These are phyloP conservation scores for Hymenochirus boettgeri DNA, from an alignment of 2,113 vertebrate species.

Conservation along the genomic window DNA sequence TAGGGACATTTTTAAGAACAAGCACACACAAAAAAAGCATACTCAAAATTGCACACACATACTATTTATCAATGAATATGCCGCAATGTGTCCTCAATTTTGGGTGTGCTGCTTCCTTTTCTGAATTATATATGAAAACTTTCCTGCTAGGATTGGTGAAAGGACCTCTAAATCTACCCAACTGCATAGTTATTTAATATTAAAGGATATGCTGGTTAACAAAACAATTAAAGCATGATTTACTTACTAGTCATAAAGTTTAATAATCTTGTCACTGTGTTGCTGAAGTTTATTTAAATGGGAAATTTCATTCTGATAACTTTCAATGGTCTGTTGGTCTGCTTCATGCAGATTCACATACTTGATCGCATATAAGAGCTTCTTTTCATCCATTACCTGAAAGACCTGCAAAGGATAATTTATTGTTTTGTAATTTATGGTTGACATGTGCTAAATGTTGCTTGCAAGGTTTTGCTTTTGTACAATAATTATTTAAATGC, in stretches of 20 bases:
- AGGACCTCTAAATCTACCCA: background rate
- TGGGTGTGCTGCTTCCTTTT: no score
- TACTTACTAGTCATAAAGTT: slow-evolving; percentile 91
- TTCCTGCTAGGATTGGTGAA: background rate
- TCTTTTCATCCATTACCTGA: slow-evolving; percentile 88
- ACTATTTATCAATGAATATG: no score
- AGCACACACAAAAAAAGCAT: no score
- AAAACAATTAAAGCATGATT: slow-evolving; percentile 5
- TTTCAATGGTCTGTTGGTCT: slow-evolving; percentile 81
- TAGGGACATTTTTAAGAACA: no score
- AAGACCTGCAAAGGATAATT: slow-evolving; percentile 88
- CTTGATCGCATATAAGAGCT: slow-evolving; percentile 89
- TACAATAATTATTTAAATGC: no score
- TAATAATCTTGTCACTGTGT: slow-evolving; percentile 93
- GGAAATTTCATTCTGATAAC: slow-evolving; percentile 95
- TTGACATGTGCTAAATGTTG: no score
- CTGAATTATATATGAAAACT: no score
- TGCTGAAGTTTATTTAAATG: slow-evolving; percentile 88
- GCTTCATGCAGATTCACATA: slow-evolving; percentile 88
- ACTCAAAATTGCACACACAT: no score
- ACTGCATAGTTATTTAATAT: background rate
- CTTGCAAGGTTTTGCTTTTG: no score
- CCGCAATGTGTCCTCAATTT: no score
- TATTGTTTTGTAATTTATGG: no score
- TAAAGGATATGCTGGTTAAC: no score